Evolutionary conservation across 1,140 invertebrate genomes (phyloP).

Genomic region (Thaumatotibia leucotreta): DNA sequence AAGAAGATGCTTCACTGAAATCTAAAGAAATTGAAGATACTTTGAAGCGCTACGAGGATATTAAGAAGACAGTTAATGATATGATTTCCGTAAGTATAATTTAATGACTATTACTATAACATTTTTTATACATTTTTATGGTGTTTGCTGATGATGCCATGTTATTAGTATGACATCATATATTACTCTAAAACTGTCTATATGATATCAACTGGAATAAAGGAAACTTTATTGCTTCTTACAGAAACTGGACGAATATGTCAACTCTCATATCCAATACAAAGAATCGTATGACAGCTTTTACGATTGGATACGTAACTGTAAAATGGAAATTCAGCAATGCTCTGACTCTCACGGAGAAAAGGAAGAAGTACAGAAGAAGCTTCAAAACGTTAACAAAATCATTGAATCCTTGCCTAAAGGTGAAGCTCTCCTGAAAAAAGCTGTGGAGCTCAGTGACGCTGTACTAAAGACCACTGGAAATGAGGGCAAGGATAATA

Average conservation of each 20-base stretch:
- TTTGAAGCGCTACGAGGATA: slow-evolving; percentile 83
- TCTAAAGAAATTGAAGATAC: slow-evolving; percentile 83
- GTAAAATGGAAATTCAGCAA: slow-evolving; percentile 89
- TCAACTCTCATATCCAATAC: slow-evolving; percentile 91
- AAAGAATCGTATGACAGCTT: slow-evolving; percentile 88
- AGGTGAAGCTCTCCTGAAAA: slow-evolving; percentile 85
- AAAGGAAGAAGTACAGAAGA: slow-evolving; percentile 84
- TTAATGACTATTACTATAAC: not conserved
- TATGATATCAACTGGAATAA: too few species aligned
- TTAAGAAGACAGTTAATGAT: slow-evolving; percentile 80
- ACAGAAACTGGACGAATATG: slow-evolving; percentile 86
- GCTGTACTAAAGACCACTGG: slow-evolving; percentile 89
- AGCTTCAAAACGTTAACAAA: slow-evolving; percentile 83
- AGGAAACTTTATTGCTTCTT: not conserved
- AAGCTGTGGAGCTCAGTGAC: slow-evolving; percentile 86
- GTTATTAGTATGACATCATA: too few species aligned
- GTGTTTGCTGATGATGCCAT: too few species aligned
- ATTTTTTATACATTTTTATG: too few species aligned
- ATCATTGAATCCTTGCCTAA: slow-evolving; percentile 82
- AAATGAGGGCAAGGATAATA: slow-evolving; percentile 89
- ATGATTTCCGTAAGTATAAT: slow-evolving; percentile 79
- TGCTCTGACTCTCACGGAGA: slow-evolving; percentile 91
- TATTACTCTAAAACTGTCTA: too few species aligned
- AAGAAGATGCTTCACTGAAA: slow-evolving; percentile 81
- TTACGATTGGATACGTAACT: slow-evolving; percentile 91